Conservation (phyloP, 2,888 invertebrate species). For the Machimus atricapillus region DNA sequence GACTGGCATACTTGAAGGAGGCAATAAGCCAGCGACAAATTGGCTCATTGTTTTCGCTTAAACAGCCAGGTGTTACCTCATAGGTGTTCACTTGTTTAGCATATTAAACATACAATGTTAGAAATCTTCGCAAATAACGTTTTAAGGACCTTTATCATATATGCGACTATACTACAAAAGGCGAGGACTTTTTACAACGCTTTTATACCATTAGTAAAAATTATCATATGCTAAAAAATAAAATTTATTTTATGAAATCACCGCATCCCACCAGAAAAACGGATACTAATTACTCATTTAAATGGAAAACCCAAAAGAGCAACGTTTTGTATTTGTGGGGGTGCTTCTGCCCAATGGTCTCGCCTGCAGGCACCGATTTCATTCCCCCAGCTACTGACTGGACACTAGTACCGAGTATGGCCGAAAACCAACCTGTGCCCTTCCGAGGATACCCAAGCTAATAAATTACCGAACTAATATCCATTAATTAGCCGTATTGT, state of each 20-base stretch:
- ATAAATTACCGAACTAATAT: conserved; percentile 47
- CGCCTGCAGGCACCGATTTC: not conserved
- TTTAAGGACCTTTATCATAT: no score
- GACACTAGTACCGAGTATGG: not conserved
- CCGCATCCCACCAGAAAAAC: not conserved
- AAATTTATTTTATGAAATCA: not conserved
- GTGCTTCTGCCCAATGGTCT: not conserved
- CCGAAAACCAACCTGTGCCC: not conserved
- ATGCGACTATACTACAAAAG: not conserved
- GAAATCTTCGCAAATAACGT: not conserved
- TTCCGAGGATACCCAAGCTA: not conserved
- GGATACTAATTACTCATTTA: conserved; percentile 15
- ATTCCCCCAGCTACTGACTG: not conserved
- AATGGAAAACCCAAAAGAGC: not conserved
- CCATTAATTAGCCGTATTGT: conserved; percentile 47
- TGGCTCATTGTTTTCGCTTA: conserved; percentile 20
- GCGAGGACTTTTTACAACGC: not conserved
- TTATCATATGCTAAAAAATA: not conserved
- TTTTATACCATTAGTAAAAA: not conserved
- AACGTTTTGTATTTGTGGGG: not conserved
- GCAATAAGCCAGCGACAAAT: conserved; percentile 22
- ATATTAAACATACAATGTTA: no score
- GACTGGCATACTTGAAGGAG: not conserved
- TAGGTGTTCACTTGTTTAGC: not conserved
- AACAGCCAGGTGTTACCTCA: not conserved